Conservation (phyloP, 2,113 vertebrate species). For the Zosterops japonicus region DNA sequence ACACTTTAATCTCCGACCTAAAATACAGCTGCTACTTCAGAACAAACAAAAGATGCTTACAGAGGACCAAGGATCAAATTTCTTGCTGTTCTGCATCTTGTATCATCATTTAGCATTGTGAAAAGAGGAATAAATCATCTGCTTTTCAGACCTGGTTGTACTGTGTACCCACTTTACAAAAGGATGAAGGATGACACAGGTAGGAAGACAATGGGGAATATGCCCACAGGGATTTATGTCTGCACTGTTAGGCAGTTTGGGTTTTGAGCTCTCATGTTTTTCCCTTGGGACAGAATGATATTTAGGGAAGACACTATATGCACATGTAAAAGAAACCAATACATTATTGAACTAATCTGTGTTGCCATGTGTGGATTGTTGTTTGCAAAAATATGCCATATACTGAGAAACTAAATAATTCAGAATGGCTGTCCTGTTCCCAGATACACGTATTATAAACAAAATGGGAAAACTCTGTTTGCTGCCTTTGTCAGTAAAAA, state of each 20-base stretch:
- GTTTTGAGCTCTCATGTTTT: background rate
- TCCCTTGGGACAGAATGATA: background rate
- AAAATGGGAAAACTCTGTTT: background rate
- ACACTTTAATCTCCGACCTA: constrained; percentile 2
- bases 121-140: constrained; percentile 24
- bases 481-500: constrained; percentile 19
- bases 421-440: background rate
- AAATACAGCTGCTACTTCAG: constrained; percentile 20
- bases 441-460: background rate
- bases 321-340: background rate
- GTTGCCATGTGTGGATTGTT: background rate
- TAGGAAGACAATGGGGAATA: background rate
- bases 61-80: constrained; percentile 22
- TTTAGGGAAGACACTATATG: background rate
- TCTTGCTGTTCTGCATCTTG: constrained; percentile 15
- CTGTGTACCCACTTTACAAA: background rate
- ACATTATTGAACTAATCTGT: constrained; percentile 37
- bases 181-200: constrained; percentile 25
- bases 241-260: background rate
- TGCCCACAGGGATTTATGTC: background rate
- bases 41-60: constrained; percentile 1
- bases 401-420: constrained; percentile 20
- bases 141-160: constrained; percentile 11
- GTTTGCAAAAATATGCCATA: constrained; percentile 12
- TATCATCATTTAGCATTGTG: background rate